Evolutionary conservation across 2,888 invertebrate genomes (phyloP).

Genomic region (Lasius platythorax): DNA sequence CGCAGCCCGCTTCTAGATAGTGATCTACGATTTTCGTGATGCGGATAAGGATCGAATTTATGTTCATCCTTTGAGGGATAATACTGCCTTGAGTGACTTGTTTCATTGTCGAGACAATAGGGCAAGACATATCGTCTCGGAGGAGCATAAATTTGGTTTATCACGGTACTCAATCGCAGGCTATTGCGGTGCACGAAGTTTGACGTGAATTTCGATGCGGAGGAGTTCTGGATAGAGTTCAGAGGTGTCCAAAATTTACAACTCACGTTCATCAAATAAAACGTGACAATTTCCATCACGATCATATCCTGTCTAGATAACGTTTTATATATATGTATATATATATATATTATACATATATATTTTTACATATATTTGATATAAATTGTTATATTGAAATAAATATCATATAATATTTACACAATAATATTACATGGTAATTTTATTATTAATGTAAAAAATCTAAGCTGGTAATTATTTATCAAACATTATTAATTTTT

Average conservation of each 20-base stretch:
- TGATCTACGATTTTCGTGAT: constrained; percentile 43
- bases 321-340: background rate
- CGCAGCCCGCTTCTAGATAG: constrained; percentile 20
- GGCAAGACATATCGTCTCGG: constrained; percentile 37
- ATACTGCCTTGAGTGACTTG: constrained; percentile 58
- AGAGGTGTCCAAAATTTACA: constrained; percentile 27
- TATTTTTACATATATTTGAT: background rate
- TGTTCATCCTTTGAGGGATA: constrained; percentile 58
- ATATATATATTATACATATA: too few species aligned
- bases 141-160: constrained; percentile 52
- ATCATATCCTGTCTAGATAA: background rate
- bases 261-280: constrained; percentile 9
- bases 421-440: background rate
- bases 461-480: background rate
- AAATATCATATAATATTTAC: background rate
- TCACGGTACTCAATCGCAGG: constrained; percentile 43
- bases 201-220: constrained; percentile 47
- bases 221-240: background rate
- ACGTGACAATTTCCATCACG: background rate
- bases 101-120: constrained; percentile 59
- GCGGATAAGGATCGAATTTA: constrained; percentile 60
- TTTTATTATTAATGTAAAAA: background rate
- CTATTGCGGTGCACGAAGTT: constrained; percentile 41
- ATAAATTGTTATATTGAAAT: background rate
- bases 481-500: background rate